Base-by-base conservation (phyloP, 2,888 invertebrate genomes). In the Lagria hirta region DNA sequence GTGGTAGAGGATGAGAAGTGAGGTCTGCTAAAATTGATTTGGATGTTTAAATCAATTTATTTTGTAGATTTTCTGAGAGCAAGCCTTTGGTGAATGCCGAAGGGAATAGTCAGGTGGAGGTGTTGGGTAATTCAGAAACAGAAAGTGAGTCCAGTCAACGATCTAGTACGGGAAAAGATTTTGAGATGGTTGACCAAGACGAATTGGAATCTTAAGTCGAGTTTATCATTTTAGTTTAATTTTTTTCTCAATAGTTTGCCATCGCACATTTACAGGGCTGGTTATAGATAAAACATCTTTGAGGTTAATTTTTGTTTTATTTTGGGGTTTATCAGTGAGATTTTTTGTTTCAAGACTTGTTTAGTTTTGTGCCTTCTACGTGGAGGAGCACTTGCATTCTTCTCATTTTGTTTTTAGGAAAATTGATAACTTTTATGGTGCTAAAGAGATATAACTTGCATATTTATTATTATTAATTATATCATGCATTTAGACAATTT, bases 141-240 rank as follows among this genome's bases (percentile, higher is more conserved):
- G 91, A 91, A 60, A 86, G 87, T 1, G 88, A 87, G 67, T 81
- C 82, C 61, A 87, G 87, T 57, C 84, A 85, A 62, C 80, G 87
- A 38, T 88, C 88, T 7, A 87, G 87, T 53, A 87, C 87, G 0
- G 90, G 87, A 55, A 82, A 86, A 60, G 91, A 92, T 75, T 91
- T 91, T 70, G 92, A 91, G 74, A 89, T 91, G 66, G 84, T 92
- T 34, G 88, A 88, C 61, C 79, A 80, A 16, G 81, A 76, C 10
- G 85, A 85, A 59, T 66, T 83, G 18, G 82, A 81, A 33, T 58
- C 61, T 49, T 61, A 61, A 61, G n/a, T 3, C 13, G 2, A 14
- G 16, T 16, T n/a, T n/a, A n/a, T n/a, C n/a, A n/a, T n/a, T n/a
- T n/a, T n/a, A n/a, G n/a, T n/a, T n/a, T n/a, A n/a, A n/a, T n/a